Evolutionary conservation across 2,888 invertebrate genomes (phyloP).

Genomic region (Eupithecia dodoneata): DNA sequence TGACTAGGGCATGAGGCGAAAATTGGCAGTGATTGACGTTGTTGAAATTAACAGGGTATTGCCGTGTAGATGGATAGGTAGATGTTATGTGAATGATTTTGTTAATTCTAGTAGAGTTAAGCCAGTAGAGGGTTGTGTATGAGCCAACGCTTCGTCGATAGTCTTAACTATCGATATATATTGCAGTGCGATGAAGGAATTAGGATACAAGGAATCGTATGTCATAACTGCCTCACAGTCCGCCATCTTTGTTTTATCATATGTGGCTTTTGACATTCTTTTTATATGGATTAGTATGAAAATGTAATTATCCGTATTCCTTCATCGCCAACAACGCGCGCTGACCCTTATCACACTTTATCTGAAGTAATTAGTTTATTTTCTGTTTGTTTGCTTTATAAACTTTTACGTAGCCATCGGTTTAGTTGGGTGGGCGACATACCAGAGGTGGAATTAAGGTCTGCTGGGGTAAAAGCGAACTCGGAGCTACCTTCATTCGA

Average conservation of each 20-base stretch:
- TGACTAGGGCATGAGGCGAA: constrained; percentile 43
- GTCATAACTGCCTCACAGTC: not conserved
- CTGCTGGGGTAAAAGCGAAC: not conserved
- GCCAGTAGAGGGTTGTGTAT: constrained; percentile 61
- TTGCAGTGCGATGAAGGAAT: constrained; percentile 57
- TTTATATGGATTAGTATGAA: not conserved
- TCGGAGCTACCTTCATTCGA: not conserved
- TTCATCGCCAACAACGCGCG: constrained; percentile 51
- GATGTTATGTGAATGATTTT: constrained; percentile 75
- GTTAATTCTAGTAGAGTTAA: constrained; percentile 54
- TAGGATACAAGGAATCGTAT: constrained; percentile 10
- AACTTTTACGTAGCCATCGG: not conserved
- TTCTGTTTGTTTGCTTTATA: constrained; percentile 2
- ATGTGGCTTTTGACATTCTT: not conserved
- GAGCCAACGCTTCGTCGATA: constrained; percentile 55
- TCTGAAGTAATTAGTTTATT: constrained; percentile 37
- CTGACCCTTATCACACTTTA: constrained; percentile 61
- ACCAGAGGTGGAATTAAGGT: not conserved
- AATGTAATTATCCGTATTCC: constrained; percentile 36
- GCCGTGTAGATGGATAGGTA: constrained; percentile 76
- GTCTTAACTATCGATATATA: constrained; percentile 46
- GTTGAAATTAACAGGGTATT: constrained; percentile 51
- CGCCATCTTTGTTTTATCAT: not conserved
- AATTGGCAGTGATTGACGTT: constrained; percentile 52
- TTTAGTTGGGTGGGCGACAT: not conserved